Evolutionary conservation across 2,888 invertebrate genomes (phyloP), one percentile per base, ranked within the genome.

Genomic region (Zeuzera pyrina): DNA sequence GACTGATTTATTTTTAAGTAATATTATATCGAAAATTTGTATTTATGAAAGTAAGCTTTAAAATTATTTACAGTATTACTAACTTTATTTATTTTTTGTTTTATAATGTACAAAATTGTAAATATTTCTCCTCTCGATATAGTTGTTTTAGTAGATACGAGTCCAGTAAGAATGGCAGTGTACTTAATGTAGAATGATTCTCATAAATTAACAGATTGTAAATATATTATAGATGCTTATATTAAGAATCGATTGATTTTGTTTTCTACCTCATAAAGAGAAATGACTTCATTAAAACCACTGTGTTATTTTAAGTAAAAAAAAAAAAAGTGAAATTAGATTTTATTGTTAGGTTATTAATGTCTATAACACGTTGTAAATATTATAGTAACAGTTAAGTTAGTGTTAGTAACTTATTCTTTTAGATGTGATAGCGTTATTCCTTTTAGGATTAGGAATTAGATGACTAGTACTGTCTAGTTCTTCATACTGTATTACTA

Each of bases 1-100:
- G 72, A 72, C 73, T 74, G 73, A 74, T 59, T 65, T 68, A 55
- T 58, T 64, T 42, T 45, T 62, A 56, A 43, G 36, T 25, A 25
- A 39, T 31, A 33, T 36, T 40, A 35, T 30, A 47, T 39, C 39
- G 5, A 19, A 8, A 19, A 6, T 6, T 19, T 36, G 32, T 43
- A 39, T 40, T 43, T 71, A 56, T 67, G 55, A 63, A 51, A 38
- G 49, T 69, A 67, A 73, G 74, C 74, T 71, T 78, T 81, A 79
- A 81, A 64, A 55, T 67, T 73, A 66, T 79, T 78, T 74, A 78
- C 81, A 79, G 83, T 83, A 83, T 83, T 81, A 78, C 63, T 81
- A 78, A 81, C 65, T 77, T 78, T 74, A 74, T 28, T 70, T 68
- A 65, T 52, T 64, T 64, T 56, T 52, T 46, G 38, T 41, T 54